phyloP scores from a whole-genome alignment of 53 echinoderm and acorn worm species.

The Pentamera pediparva region DNA sequence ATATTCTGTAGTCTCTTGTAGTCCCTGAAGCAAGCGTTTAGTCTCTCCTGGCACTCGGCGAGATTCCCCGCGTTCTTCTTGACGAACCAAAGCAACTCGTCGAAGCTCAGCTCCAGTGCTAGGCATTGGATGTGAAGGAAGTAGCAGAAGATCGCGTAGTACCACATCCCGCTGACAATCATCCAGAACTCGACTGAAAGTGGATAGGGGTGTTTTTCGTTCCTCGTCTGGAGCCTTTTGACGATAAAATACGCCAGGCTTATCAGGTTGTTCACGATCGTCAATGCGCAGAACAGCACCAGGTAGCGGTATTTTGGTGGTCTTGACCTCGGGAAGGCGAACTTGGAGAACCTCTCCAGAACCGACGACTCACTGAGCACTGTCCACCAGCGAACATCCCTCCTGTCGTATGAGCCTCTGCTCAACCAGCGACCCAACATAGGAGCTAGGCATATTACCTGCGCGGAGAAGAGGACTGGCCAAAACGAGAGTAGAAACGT shows the following conservation, averaged over 20 bases:
- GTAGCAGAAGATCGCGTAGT: conserved; percentile 13
- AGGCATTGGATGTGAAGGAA: conserved; percentile 1
- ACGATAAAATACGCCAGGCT: not conserved
- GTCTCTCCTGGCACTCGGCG: not conserved
- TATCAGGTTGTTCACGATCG: not conserved
- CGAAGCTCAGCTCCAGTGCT: not conserved
- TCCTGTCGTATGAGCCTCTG: no score
- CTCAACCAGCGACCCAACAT: no score
- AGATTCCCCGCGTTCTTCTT: not conserved
- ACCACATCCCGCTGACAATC: not conserved
- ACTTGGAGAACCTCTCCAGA: not conserved
- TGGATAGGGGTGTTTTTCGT: not conserved
- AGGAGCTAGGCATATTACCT: no score
- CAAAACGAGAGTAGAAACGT: no score
- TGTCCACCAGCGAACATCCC: no score
- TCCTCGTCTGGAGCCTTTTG: not conserved
- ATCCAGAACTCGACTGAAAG: not conserved
- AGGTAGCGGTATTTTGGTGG: conserved; percentile 2
- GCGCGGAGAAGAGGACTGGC: no score
- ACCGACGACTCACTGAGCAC: no score
- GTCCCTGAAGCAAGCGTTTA: conserved; percentile 17
- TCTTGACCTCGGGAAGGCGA: not conserved
- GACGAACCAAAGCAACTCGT: conserved; percentile 12
- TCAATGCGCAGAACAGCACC: not conserved
- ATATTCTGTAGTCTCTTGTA: not conserved